A percentile compares a stretch with the other conserved stretches of the same genome.
These are phyloP conservation scores for Propithecus perrieri DNA, from an alignment of 2,797 vertebrate genomes.

Conservation along the genomic window DNA sequence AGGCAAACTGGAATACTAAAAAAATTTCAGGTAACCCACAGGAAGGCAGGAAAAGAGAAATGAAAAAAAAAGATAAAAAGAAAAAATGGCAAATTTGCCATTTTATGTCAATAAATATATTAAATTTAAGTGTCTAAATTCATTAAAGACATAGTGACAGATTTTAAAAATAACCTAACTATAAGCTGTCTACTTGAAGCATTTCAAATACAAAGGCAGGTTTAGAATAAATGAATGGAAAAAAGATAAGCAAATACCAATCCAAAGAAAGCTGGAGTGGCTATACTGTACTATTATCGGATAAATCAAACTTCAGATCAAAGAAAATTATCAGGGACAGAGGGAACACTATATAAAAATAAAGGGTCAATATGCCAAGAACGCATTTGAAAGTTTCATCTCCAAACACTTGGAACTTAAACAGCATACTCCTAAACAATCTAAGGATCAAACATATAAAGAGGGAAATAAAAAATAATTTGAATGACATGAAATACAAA, in stretches of 20 bases:
- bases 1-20: not conserved
- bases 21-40: not conserved
- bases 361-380: not conserved
- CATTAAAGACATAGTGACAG: not conserved
- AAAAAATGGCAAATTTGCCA: not conserved
- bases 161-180: not conserved
- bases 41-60: not conserved
- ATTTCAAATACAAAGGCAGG: not conserved
- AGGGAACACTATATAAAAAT: not conserved
- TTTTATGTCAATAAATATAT: not conserved
- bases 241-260: not conserved
- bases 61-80: not conserved
- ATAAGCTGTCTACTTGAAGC: not conserved
- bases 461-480: not conserved
- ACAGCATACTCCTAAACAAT: not conserved
- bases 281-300: not conserved
- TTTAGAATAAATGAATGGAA: not conserved
- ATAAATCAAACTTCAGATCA: not conserved
- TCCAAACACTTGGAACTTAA: not conserved
- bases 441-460: not conserved
- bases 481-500: not conserved
- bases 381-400: not conserved
- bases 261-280: not conserved
- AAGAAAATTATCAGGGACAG: not conserved
- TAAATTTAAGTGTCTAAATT: not conserved